Base-by-base conservation (phyloP, 2,888 invertebrate genomes). In the Odontomyia ornata region DNA sequence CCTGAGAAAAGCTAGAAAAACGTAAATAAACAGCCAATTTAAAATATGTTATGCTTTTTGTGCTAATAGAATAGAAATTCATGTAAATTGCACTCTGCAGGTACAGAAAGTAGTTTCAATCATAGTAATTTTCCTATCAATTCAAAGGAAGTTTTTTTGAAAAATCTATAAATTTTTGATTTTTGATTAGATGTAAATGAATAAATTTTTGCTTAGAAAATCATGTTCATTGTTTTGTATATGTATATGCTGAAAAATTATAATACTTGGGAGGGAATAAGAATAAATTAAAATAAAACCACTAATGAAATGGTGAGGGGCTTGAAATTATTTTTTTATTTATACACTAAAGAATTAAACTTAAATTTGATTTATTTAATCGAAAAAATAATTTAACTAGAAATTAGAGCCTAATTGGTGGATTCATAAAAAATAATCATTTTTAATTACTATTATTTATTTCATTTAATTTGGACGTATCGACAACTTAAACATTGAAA, bases 401-500 rank as follows among this genome's bases (percentile, higher is more conserved):
- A 52, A 52, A 4, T 18, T 52, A 52, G 52, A 4, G 4, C 4
- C 13, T 52, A 18, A 52, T 52, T 52, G 52, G 52, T 18, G 13
- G 15, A 3, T 9, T 52, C 7, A 52, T 52, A 4, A 52, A 52
- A 36, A 52, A n/a, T 52, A 52, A 15, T 52, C 15, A 52, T 18
- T 52, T 69, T 47, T 69, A 85, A 75, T 64, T 64, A 67, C 76
- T 75, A 36, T 65, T 79, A 62, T 67, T 69, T 73, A 60, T 75
- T 76, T 76, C 75, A 28, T 72, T 78, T 77, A 75, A 25, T 72
- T 52, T 75, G 77, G 77, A 78, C 65, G 46, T 69, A 69, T 69
- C 73, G 76, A 77, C 79, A 64, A 67, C 79, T 75, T 76, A 76
- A 76, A 76, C 60, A 60, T 13, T 13, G 11, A 52, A 13, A 13